Evolutionary conservation across 2,888 invertebrate species (phyloP).

Genomic region (Cerceris rybyensis): DNA sequence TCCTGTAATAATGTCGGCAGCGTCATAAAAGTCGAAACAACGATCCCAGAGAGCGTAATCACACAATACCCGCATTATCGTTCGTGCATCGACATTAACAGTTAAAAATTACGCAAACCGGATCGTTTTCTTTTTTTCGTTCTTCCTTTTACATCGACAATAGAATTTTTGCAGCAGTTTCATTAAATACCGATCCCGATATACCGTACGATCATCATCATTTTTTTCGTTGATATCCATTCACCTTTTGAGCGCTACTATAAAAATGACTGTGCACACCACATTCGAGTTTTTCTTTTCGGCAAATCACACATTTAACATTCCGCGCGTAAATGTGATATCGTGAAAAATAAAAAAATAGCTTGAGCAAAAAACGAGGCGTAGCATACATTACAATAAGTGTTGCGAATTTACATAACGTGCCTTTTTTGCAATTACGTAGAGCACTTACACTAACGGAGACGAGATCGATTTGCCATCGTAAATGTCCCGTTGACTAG

Average conservation of each 20-base stretch:
- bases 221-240: slow-evolving; percentile 29
- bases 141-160: no score
- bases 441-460: slow-evolving; percentile 70
- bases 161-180: no score
- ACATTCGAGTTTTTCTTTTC: slow-evolving; percentile 55
- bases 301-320: slow-evolving; percentile 69
- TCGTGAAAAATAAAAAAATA: slow-evolving; percentile 64
- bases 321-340: slow-evolving; percentile 64
- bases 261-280: slow-evolving; percentile 62
- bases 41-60: slow-evolving; percentile 29
- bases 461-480: slow-evolving; percentile 64
- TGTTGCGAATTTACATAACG: slow-evolving; percentile 61
- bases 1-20: slow-evolving; percentile 45
- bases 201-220: background rate
- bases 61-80: slow-evolving; percentile 16
- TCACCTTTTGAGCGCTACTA: slow-evolving; percentile 59
- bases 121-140: no score
- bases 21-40: slow-evolving; percentile 49
- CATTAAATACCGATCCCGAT: no score
- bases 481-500: slow-evolving; percentile 77
- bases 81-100: slow-evolving; percentile 8
- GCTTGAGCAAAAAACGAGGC: slow-evolving; percentile 65
- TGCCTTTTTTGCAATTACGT: slow-evolving; percentile 55
- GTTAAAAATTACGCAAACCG: background rate
- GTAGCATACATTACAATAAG: slow-evolving; percentile 53